Base-by-base conservation (phyloP, 1,140 invertebrate species). In the Delia radicum region DNA sequence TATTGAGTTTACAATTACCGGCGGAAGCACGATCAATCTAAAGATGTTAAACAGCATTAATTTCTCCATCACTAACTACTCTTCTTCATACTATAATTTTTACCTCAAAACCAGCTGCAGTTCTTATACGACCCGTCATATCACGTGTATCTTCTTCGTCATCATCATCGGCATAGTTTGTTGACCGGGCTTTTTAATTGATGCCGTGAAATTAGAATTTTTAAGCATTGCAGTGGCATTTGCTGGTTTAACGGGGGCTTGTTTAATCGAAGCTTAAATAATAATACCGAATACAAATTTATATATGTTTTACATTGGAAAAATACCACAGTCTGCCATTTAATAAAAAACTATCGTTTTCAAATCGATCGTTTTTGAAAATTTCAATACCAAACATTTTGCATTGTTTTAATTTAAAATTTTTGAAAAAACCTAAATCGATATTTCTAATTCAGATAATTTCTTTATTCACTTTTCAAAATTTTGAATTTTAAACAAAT, bases 1-100 rank as follows among this genome's bases (percentile, higher is more conserved):
- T 93, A 55, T 89, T 90, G 69, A 94, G 87, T 83, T 92, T 94
- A 1, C 95, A 89, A 80, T 94, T 94, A 0, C 92, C 95, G 3
- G 96, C 96, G 84, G 95, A 96, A 2, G 93, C 93, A 77, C 94
- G 90, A 81, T 96, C 94, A 81, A 97, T 96, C 94, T 96, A 79
- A 84, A 31, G 80, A 82, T 37, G 8, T 1, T 37, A 37, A 33
- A 37, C 8, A 37, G 13, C 8, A 37, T 37, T 37, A n/a, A n/a
- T n/a, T n/a, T n/a, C n/a, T n/a, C n/a, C n/a, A n/a, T n/a, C n/a
- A n/a, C n/a, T n/a, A n/a, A n/a, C 26, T 18, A 29, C 12, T 46
- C 10, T 24, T 27, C 15, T n/a, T 13, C n/a, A n/a, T n/a, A n/a
- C n/a, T n/a, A n/a, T n/a, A 12, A 31, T 31, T 18, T 12, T 85